A percentile compares a stretch with the other conserved stretches of the same genome.
phyloP scores from a whole-genome alignment of 1,140 invertebrate genomes.

The Apis florea region DNA sequence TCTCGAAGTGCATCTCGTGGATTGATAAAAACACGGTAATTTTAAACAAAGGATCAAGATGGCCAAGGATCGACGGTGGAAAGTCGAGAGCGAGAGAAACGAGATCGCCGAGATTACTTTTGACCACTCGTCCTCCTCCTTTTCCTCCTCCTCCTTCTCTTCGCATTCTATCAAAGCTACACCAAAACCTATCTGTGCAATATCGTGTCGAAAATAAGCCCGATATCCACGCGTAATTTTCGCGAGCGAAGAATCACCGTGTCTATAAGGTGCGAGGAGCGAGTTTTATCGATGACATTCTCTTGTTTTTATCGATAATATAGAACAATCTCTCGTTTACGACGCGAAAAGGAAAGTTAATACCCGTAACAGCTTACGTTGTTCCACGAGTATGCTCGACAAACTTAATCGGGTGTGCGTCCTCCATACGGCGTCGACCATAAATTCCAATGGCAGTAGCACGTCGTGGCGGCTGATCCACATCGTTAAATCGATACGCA shows the following conservation, averaged over 20 bases:
- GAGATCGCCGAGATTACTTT: conserved; percentile 24
- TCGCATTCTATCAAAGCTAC: neutral
- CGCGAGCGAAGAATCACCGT: too few relatives aligned
- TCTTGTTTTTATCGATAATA: neutral
- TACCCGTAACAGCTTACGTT: neutral
- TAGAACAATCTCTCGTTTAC: neutral
- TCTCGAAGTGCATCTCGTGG: neutral
- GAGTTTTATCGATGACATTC: too few relatives aligned
- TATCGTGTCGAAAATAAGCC: conserved; percentile 13
- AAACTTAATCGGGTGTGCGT: conserved; percentile 19
- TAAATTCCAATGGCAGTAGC: conserved; percentile 7
- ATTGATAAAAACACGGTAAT: conserved; percentile 38
- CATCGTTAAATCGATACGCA: conserved; percentile 30
- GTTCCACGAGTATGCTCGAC: neutral
- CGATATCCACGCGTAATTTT: neutral
- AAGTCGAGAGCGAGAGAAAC: conserved; percentile 26
- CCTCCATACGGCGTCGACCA: neutral
- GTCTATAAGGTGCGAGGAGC: too few relatives aligned
- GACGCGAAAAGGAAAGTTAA: neutral
- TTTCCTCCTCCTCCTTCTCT: too few relatives aligned
- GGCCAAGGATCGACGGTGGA: conserved; percentile 16
- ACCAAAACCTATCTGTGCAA: conserved; percentile 7
- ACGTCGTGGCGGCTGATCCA: conserved; percentile 5
- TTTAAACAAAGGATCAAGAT: conserved; percentile 33
- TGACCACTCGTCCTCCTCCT: conserved; percentile 12